These are phyloP conservation scores for Cyrtorhinus lividipennis DNA, from an alignment of 1,140 invertebrate species.

Conservation along the genomic window DNA sequence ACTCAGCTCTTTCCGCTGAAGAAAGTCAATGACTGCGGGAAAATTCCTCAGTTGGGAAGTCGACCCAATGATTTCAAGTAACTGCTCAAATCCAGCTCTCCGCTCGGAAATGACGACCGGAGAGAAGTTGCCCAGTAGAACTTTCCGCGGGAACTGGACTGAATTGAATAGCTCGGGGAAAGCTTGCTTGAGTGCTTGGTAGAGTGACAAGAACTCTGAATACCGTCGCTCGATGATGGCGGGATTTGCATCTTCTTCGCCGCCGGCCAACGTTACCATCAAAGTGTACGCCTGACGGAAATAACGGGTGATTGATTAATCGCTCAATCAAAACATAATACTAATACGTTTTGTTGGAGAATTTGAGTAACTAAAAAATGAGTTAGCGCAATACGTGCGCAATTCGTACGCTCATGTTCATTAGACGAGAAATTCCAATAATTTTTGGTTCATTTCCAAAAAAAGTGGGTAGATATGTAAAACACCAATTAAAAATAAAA, in stretches of 20 bases:
- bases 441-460: no score
- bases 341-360: no score
- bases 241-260: conserved; percentile 38
- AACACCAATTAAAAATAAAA: no score
- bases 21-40: conserved; percentile 44
- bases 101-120: conserved; percentile 50
- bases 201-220: conserved; percentile 57
- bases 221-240: conserved; percentile 54
- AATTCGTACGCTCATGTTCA: no score
- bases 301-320: background rate
- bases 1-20: conserved; percentile 47
- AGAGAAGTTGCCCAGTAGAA: conserved; percentile 57
- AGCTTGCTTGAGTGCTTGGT: conserved; percentile 42
- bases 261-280: conserved; percentile 37
- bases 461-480: no score
- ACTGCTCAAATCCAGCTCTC: conserved; percentile 52
- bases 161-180: conserved; percentile 40
- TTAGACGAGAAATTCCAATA: no score
- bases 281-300: conserved; percentile 36
- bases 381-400: no score
- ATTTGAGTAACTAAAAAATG: no score
- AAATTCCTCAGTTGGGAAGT: conserved; percentile 43
- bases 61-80: conserved; percentile 43
- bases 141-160: conserved; percentile 57
- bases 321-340: no score